Evolutionary conservation across 2,797 vertebrate genomes (phyloP), one percentile per base, ranked within the genome.

Genomic region (Pitangus sulphuratus): DNA sequence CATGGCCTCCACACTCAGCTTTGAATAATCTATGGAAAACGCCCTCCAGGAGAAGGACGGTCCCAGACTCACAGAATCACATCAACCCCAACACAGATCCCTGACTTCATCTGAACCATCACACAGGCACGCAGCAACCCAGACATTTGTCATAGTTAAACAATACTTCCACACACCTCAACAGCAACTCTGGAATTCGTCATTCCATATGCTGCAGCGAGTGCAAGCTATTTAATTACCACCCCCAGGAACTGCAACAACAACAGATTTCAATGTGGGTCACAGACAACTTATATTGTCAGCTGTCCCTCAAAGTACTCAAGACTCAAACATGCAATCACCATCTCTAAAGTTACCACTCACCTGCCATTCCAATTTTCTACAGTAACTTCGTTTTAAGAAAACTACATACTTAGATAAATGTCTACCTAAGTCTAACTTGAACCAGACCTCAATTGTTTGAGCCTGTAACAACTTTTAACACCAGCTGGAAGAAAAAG

Each of bases 101-200:
- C 58, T 24, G 20, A 75, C 53, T 85, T 39, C 21, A 42, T n/a
- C 5, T 71, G 37, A 71, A 42, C 26, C 45, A 60, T 10, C 56
- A 70, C 31, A 74, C 5, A 28, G 8, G 22, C 0, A 0, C 15
- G 9, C 62, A 62, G 33, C 56, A 45, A 31, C 5, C 26, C 17
- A 68, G 64, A 79, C 71, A 74, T 47, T 10, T 13, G 17, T 30
- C 35, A 57, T 22, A 60, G 11, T 77, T 37, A 77, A 89, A 56
- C 26, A 85, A 17, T 15, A 37, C 21, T 44, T 91, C 42, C 42
- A 74, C 26, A 40, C 26, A 40, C 28, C 33, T 81, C 72, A 86
- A 33, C 15, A 85, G 39, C 56, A 89, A 31, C 30, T 80, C 45
- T n/a, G 21, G 22, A 40, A n/a, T 30, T 4, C 53, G 15, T 39